Evolutionary conservation across 2,888 invertebrate species (phyloP), one percentile per base, ranked within the genome.

Genomic region (Nomada fucata): DNA sequence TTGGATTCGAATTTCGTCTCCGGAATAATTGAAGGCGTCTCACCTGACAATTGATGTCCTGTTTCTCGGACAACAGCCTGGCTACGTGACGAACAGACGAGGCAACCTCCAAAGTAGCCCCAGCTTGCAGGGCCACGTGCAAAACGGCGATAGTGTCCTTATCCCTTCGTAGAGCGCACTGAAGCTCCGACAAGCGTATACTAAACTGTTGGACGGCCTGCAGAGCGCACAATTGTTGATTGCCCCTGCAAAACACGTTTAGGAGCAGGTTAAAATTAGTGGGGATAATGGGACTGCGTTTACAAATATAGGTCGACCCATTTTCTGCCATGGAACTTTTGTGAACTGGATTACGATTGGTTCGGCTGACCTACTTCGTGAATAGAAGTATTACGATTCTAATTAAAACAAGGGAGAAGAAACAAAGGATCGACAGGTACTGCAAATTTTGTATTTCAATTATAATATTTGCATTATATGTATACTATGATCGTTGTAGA

Each of bases 171-270:
- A 97, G 94, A 44, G 97, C 97, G 69, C 96, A 95, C 90, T 97
- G 96, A 82, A 97, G 95, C 92, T 97, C 97, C 20, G 96, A 95
- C 74, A 97, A 94, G 13, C 97, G 96, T 79, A 95, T 95, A 92
- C 97, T 97, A 94, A 97, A 96, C 92, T 97, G 96, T 74, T 97
- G 95, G 15, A 97, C 96, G 87, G 96, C 96, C 91, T 96, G 97
- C 77, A 97, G 94, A 84, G 96, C 96, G 87, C 96, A 95, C 90
- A 97, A 94, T 92, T 97, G 96, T 88, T 95, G 95, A 88, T 96
- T 96, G 77, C 97, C 96, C 91, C 97, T 97, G 93, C 15, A 94
- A 81, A 70, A 86, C 18, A 59, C 15, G 5, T 59, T 71, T 83
- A 10, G 57, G 15, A 42, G 20, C 47, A 65, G 42, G 18, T 59